Evolutionary conservation across 2,113 vertebrate genomes (phyloP).

Genomic region (Verasper variegatus): DNA sequence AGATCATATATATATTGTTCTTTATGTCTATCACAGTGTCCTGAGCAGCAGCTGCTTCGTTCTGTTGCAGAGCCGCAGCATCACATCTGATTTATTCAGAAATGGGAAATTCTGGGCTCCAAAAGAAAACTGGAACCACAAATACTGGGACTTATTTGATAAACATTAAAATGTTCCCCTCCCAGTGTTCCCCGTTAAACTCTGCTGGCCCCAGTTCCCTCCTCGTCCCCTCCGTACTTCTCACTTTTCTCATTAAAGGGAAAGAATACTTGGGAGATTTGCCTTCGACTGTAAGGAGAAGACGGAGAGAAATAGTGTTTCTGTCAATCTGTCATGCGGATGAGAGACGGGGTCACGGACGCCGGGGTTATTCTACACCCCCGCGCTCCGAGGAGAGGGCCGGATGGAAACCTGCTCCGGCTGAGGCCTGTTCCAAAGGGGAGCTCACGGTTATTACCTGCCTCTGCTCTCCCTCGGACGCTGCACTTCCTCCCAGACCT

Average conservation of each 20-base stretch:
- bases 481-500: slow-evolving; percentile 42
- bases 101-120: slow-evolving; percentile 27
- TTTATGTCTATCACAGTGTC: too few species aligned
- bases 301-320: slow-evolving; percentile 51
- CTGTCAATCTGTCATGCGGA: slow-evolving; percentile 73
- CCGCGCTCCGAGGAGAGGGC: slow-evolving; percentile 37
- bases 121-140: slow-evolving; percentile 29
- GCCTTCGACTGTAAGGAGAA: slow-evolving; percentile 21
- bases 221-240: slow-evolving; percentile 39
- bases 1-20: too few species aligned
- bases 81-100: slow-evolving; percentile 40
- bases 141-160: slow-evolving; percentile 44
- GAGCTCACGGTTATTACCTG: slow-evolving; percentile 56
- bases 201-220: slow-evolving; percentile 22
- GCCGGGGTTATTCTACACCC: slow-evolving; percentile 72
- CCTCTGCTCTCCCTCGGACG: slow-evolving; percentile 40
- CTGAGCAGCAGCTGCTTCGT: too few species aligned
- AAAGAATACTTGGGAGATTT: slow-evolving; percentile 47
- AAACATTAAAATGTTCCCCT: not conserved
- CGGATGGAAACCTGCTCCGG: slow-evolving; percentile 57
- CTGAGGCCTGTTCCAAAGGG: not conserved
- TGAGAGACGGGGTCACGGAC: slow-evolving; percentile 57
- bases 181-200: slow-evolving; percentile 34
- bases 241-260: slow-evolving; percentile 63
- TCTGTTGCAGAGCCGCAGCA: not conserved